Conservation (phyloP, 2,113 vertebrate genomes). For the Brevimyrus niger region DNA sequence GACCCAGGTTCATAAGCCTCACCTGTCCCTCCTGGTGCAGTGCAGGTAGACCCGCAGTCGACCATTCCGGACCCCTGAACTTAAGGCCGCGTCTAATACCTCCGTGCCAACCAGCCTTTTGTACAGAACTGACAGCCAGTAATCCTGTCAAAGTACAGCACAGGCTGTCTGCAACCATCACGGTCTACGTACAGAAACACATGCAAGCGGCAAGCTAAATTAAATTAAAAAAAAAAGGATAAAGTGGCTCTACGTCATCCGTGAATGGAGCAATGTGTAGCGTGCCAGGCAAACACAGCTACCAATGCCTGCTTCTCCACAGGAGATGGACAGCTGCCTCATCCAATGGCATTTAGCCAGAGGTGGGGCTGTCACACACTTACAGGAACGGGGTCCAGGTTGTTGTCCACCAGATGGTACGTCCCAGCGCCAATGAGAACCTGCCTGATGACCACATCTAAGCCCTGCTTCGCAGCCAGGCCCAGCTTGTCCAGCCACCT, state of each 20-base stretch:
- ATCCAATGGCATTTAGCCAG: not conserved
- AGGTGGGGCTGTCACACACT: slow-evolving; percentile 28
- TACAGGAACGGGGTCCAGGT: slow-evolving; percentile 84
- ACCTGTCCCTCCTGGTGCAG: slow-evolving; percentile 73
- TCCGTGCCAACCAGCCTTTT: slow-evolving; percentile 80
- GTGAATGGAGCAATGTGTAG: not conserved
- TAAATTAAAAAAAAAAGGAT: not conserved
- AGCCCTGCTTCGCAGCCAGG: slow-evolving; percentile 70
- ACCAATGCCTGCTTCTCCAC: not conserved
- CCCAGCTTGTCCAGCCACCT: slow-evolving; percentile 98
- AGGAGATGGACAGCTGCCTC: not conserved
- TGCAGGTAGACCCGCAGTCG: slow-evolving; percentile 79
- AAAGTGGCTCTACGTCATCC: not conserved
- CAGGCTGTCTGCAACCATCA: not conserved
- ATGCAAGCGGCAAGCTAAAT: not conserved
- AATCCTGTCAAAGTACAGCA: slow-evolving; percentile 65
- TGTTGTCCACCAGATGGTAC: slow-evolving; percentile 80
- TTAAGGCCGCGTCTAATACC: slow-evolving; percentile 57
- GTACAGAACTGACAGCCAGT: slow-evolving; percentile 87
- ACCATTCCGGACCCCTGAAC: slow-evolving; percentile 12
- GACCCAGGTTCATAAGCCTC: slow-evolving; percentile 25
- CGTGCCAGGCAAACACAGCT: not conserved
- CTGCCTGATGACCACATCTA: slow-evolving; percentile 89
- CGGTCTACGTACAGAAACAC: not conserved
- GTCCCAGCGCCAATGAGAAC: slow-evolving; percentile 78